These are phyloP conservation scores for Anastrepha obliqua DNA, from an alignment of 1,140 invertebrate species.

Conservation along the genomic window DNA sequence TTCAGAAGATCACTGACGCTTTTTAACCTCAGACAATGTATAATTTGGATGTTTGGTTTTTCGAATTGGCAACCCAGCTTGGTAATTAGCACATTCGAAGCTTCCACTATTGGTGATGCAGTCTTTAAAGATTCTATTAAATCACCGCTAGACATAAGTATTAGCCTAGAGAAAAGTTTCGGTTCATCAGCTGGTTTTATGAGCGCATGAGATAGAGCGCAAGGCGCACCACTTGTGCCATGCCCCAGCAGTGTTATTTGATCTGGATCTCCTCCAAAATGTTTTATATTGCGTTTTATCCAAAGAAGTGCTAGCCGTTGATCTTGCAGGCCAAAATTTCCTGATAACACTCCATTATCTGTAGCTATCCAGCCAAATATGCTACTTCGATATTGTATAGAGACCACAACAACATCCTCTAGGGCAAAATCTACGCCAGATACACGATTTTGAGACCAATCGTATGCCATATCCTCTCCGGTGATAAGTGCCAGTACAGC, in stretches of 20 bases:
- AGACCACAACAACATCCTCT: conserved; percentile 80
- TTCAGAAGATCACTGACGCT: conserved; percentile 76
- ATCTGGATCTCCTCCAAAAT: conserved; percentile 83
- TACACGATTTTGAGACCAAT: conserved; percentile 74
- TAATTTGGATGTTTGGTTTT: conserved; percentile 65
- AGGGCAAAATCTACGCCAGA: conserved; percentile 81
- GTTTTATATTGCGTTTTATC: conserved; percentile 82
- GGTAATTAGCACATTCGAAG: conserved; percentile 78
- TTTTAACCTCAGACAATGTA: conserved; percentile 80
- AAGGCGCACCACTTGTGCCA: conserved; percentile 66
- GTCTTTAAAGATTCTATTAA: conserved; percentile 71
- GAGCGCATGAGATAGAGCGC: conserved; percentile 60
- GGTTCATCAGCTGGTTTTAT: conserved; percentile 49
- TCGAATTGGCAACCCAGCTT: conserved; percentile 76
- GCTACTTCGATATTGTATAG: conserved; percentile 79
- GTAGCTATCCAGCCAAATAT: conserved; percentile 84
- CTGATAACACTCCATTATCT: conserved; percentile 77
- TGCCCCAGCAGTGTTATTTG: conserved; percentile 84
- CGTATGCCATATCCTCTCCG: conserved; percentile 76
- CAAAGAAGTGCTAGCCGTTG: conserved; percentile 83
- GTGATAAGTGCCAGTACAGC: conserved; percentile 79
- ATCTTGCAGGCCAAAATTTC: conserved; percentile 84
- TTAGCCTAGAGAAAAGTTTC: conserved; percentile 79
- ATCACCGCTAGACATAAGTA: conserved; percentile 84
- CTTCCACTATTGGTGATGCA: conserved; percentile 62